phyloP scores from a whole-genome alignment of 2,797 vertebrate species.

The Sebastes wilsoni region DNA sequence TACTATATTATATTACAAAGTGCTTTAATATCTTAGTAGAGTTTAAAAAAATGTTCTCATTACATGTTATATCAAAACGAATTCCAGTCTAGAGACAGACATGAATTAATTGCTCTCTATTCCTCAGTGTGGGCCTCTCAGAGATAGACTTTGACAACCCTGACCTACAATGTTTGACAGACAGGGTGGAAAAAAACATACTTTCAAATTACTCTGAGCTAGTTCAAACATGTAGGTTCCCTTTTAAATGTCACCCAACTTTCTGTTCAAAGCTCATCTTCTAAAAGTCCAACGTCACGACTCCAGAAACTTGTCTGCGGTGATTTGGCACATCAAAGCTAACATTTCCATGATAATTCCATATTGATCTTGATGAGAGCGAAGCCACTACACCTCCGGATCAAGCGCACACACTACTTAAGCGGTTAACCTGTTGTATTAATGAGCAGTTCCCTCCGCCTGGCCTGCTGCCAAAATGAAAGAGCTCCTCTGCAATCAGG shows the following conservation, averaged over 20 bases:
- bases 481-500: slow-evolving; percentile 40
- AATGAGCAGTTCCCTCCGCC: slow-evolving; percentile 28
- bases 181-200: slow-evolving; percentile 21
- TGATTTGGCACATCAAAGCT: slow-evolving; percentile 2
- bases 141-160: slow-evolving; percentile 21
- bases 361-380: slow-evolving; percentile 21
- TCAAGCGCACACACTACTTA: not conserved
- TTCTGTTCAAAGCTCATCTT: slow-evolving; percentile 14
- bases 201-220: slow-evolving; percentile 36
- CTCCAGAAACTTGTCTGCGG: not conserved
- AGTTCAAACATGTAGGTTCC: slow-evolving; percentile 24
- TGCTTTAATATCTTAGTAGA: not conserved
- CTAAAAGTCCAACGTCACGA: not conserved
- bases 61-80: not conserved
- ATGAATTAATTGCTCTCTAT: slow-evolving; percentile 33
- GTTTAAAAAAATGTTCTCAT: not conserved
- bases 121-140: not conserved
- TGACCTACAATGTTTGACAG: slow-evolving; percentile 38
- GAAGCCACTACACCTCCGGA: not conserved
- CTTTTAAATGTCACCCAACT: slow-evolving; percentile 23
- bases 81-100: slow-evolving; percentile 7
- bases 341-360: slow-evolving; percentile 16
- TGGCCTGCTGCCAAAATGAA: slow-evolving; percentile 28
- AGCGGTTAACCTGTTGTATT: slow-evolving; percentile 38
- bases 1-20: not conserved